Base-by-base conservation (phyloP, 2,888 invertebrate genomes). In the Syrista parreyssii region DNA sequence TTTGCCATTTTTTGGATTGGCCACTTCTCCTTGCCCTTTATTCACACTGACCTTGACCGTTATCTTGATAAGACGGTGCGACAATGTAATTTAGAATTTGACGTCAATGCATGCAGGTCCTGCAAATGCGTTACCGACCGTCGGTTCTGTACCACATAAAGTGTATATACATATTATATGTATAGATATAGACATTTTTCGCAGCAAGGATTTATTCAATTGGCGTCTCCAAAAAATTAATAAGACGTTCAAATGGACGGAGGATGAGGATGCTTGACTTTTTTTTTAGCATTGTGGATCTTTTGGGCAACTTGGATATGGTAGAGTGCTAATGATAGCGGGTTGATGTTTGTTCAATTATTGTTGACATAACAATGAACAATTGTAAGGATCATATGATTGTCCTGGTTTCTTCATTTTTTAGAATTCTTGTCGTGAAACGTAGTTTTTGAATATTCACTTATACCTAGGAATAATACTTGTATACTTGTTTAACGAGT, bases 41-140 rank as follows among this genome's bases (percentile, higher is more conserved):
- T 78, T 78, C 76, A 75, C 88, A 9, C 87, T 85, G 78, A 76
- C 33, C 73, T 78, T 76, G 55, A 78, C 40, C 75, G 76, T 34
- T 55, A 55, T 23, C 23, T 23, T 9, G 23, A 55, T 23, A 55
- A 23, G 23, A 23, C 55, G 23, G 9, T 9, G 55, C 55, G 23
- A 55, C 23, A 55, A 23, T 55, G 55, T 23, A 6, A 55, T 23
- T 55, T 55, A 1, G 23, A 55, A 55, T 55, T 55, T 23, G 9
- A 6, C 55, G 55, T 55, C 23, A 55, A 6, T 55, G 34, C 23
- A 23, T 9, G 1, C 23, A 23, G 4, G 6, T 40, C 15, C 40
- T 6, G 15, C 15, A 40, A 40, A 40, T 55, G 55, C 23, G 23
- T 55, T 55, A 55, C 23, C 55, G 55, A 55, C 55, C 55, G 55